Evolutionary conservation across 2,113 vertebrate genomes (phyloP).

Genomic region (Cavia porcellus): DNA sequence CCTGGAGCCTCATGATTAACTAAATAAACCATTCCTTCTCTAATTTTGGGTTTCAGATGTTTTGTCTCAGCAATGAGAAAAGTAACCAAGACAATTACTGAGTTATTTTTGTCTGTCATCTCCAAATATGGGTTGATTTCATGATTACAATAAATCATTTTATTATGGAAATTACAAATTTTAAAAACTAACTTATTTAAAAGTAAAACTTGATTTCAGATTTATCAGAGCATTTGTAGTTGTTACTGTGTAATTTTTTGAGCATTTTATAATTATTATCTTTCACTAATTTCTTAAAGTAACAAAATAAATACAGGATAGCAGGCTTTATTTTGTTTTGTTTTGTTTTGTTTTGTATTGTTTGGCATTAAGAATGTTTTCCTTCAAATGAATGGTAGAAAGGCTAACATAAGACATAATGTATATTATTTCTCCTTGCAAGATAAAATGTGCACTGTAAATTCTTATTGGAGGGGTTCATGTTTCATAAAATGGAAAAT

Average conservation of each 20-base stretch:
- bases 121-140: not conserved
- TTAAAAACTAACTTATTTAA: constrained; percentile 9
- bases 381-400: not conserved
- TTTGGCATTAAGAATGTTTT: constrained; percentile 58
- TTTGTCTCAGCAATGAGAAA: too few species aligned
- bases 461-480: not conserved
- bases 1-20: too few species aligned
- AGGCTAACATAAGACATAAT: not conserved
- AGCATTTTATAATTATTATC: constrained; percentile 49
- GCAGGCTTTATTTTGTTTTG: not conserved
- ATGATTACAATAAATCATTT: constrained; percentile 35
- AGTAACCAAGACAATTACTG: not conserved
- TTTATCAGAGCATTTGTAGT: not conserved
- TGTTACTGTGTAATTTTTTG: constrained; percentile 2
- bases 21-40: too few species aligned
- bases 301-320: constrained; percentile 55
- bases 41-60: too few species aligned
- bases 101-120: not conserved
- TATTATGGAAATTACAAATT: not conserved
- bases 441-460: not conserved
- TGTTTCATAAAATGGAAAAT: not conserved
- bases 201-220: constrained; percentile 13
- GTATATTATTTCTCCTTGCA: not conserved
- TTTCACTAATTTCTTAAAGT: constrained; percentile 49
- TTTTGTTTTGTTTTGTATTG: not conserved